Base-by-base conservation (phyloP, 2,888 invertebrate species). In the Meiosimyza platycephala region DNA sequence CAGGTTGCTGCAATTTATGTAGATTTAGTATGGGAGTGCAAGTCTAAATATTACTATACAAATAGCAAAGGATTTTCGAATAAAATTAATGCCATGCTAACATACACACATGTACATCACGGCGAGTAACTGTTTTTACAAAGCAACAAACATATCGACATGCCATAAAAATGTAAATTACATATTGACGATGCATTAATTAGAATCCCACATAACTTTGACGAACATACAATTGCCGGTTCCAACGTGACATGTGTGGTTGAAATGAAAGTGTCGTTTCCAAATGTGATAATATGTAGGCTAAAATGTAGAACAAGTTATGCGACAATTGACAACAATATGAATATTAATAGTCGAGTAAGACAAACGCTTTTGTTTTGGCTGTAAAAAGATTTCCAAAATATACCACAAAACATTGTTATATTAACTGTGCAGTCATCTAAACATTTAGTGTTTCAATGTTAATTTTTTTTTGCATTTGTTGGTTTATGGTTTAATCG, bases 231-330 rank as follows among this genome's bases (percentile, higher is more conserved):
- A 33, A 18, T 16, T 18, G 22, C 47, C 28, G 52, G 50, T 51
- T 13, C 13, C 16, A 50, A 69, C 60, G 69, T 59, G 60, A 60
- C 51, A 7, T 33, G 60, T 33, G 9, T 67, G 9, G 22, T 67
- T 57, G 40, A 33, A 50, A 50, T 15, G 57, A 33, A 57, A 66
- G 13, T 48, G 48, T 67, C 55, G 22, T 52, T 66, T 6, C 52
- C 12, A 40, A 9, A 40, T 40, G 57, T 47, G 67, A 15, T 18
- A 40, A 67, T 15, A 50, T 60, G 40, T 28, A 51, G 64, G 64
- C 64, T 18, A 48, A 55, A 67, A 67, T 55, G 16, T 67, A 57
- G 67, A 67, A 57, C 67, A 47, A 18, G 16, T 33, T 16, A 55
- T 57, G 47, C 40, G 40, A 40, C 40, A 40, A 40, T 40, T 40